Conservation (phyloP, 2,797 vertebrate species). For the Galagoides demidoff region DNA sequence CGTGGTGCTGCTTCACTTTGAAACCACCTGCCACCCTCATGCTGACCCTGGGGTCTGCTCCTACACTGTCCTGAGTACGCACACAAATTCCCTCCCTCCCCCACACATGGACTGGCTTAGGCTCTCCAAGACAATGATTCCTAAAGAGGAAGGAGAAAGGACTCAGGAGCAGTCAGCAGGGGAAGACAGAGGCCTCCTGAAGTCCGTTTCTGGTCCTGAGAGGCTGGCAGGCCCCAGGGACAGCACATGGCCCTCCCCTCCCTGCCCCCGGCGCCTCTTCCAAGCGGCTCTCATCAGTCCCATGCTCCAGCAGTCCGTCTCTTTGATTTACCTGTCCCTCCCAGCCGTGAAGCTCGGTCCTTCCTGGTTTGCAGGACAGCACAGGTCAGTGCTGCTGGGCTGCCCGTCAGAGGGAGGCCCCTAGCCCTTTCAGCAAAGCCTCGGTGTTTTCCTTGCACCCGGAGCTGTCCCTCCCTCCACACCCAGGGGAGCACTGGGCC, state of each 20-base stretch:
- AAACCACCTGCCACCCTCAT: not conserved
- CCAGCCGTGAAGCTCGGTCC: rapidly evolving
- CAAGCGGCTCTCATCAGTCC: too few relatives aligned
- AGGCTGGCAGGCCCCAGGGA: too few relatives aligned
- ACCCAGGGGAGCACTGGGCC: not conserved
- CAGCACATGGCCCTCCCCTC: too few relatives aligned
- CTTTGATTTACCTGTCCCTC: not conserved
- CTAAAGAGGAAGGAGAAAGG: not conserved
- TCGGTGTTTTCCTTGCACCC: not conserved
- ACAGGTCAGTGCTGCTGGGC: not conserved
- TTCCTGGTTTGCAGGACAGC: not conserved
- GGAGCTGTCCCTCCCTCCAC: not conserved
- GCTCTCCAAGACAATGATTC: not conserved
- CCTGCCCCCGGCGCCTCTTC: not conserved
- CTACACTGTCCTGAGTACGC: not conserved
- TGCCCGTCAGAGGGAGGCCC: not conserved
- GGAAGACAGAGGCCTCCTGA: not conserved
- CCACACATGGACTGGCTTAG: not conserved
- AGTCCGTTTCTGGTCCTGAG: not conserved
- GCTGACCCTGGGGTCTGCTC: not conserved
- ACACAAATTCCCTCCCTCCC: not conserved
- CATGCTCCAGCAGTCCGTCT: not conserved
- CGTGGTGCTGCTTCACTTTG: not conserved
- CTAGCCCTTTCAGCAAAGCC: not conserved
- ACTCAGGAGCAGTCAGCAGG: not conserved